Evolutionary conservation across 2,113 vertebrate genomes (phyloP).

Genomic region (Colossoma macropomum): DNA sequence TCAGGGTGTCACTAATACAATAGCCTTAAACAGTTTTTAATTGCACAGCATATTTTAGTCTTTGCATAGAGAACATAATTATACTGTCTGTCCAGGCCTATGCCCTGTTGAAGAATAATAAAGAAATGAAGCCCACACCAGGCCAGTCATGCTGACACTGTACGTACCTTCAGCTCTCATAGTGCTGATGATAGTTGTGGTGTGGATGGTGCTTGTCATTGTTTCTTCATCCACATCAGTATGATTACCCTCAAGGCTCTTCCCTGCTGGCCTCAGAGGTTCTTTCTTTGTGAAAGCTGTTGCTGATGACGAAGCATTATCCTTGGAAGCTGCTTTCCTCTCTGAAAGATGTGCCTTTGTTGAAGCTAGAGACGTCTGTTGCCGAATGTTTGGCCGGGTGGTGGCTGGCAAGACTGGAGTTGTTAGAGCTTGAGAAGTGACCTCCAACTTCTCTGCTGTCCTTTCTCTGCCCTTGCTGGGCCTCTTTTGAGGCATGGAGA

Average conservation of each 20-base stretch:
- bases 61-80: too few species aligned
- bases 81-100: too few species aligned
- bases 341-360: slow-evolving; percentile 32
- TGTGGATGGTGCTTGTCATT: slow-evolving; percentile 80
- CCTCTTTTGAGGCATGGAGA: slow-evolving; percentile 61
- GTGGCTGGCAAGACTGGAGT: slow-evolving; percentile 54
- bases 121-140: neutral
- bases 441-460: slow-evolving; percentile 42
- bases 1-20: too few species aligned
- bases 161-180: slow-evolving; percentile 49
- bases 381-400: slow-evolving; percentile 23
- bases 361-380: slow-evolving; percentile 19
- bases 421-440: slow-evolving; percentile 69
- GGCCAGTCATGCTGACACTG: neutral
- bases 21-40: too few species aligned
- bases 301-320: slow-evolving; percentile 50
- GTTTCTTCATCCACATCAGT: slow-evolving; percentile 68
- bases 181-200: slow-evolving; percentile 83
- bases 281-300: slow-evolving; percentile 54
- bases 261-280: slow-evolving; percentile 39
- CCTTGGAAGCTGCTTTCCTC: neutral
- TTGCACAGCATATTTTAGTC: too few species aligned
- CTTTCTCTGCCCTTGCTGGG: slow-evolving; percentile 42
- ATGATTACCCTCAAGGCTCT: slow-evolving; percentile 55
- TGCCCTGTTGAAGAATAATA: too few species aligned